Evolutionary conservation across 2,888 invertebrate species (phyloP).

Genomic region (Dyspetes luteomarginatus): DNA sequence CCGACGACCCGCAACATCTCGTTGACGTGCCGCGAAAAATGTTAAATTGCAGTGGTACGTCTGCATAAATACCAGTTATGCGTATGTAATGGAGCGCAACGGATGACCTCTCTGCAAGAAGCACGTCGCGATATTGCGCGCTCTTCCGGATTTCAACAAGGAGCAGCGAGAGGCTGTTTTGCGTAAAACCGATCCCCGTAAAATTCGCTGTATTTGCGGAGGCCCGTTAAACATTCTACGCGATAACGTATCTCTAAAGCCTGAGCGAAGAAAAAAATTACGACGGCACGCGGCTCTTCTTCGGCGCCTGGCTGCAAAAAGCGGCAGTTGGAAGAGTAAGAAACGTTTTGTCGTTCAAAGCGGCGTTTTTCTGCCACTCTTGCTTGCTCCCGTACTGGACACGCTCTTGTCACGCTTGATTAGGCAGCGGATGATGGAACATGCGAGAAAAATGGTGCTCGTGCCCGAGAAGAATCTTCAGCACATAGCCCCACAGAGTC

Average conservation of each 20-base stretch:
- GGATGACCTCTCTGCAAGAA: no score
- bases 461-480: no score
- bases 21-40: constrained; percentile 6
- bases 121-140: no score
- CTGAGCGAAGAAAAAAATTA: constrained; percentile 13
- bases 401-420: constrained; percentile 7
- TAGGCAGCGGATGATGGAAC: constrained; percentile 29
- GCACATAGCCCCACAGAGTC: constrained; percentile 21
- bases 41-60: no score
- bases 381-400: constrained; percentile 5
- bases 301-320: constrained; percentile 5
- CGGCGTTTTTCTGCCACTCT: constrained; percentile 1
- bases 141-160: no score
- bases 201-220: background rate
- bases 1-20: constrained; percentile 4
- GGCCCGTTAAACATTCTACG: background rate
- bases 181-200: background rate
- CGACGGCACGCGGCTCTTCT: constrained; percentile 13
- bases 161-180: no score
- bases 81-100: no score
- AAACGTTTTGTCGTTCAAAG: constrained; percentile 12
- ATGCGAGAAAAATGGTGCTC: no score
- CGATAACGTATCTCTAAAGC: background rate
- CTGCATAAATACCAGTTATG: no score
- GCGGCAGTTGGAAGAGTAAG: constrained; percentile 8